These are phyloP conservation scores for Orchesellides sinensis DNA, from an alignment of 2,888 invertebrate genomes.

Conservation along the genomic window DNA sequence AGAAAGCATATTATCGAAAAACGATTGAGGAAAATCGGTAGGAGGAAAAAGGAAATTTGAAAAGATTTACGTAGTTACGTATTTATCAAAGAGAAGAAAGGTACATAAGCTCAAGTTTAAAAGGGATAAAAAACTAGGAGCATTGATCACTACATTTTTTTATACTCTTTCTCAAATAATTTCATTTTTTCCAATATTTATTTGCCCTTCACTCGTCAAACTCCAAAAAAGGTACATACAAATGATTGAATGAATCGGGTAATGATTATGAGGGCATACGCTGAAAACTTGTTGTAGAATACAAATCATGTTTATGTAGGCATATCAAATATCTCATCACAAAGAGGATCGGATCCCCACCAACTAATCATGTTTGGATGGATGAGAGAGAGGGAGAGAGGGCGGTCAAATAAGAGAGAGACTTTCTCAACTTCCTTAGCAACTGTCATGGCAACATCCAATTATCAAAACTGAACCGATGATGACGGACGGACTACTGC, in stretches of 20 bases:
- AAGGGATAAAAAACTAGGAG: background rate
- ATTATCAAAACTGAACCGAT: no score
- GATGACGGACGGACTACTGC: no score
- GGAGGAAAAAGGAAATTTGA: conserved; percentile 14
- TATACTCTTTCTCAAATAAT: background rate
- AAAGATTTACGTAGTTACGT: conserved; percentile 19
- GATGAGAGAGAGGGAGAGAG: background rate
- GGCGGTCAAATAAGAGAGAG: background rate
- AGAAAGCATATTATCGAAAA: conserved; percentile 26
- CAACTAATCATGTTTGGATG: background rate
- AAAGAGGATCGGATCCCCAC: background rate
- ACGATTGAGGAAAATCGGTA: conserved; percentile 40
- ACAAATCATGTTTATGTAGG: background rate
- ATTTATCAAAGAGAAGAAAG: background rate
- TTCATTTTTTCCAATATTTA: background rate
- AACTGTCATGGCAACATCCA: conserved; percentile 54
- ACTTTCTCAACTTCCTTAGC: background rate
- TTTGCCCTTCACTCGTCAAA: background rate
- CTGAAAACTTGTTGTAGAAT: conserved; percentile 2
- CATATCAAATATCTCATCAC: background rate
- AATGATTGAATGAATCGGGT: background rate
- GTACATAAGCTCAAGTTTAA: background rate
- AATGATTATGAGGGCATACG: background rate
- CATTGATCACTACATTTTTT: background rate
- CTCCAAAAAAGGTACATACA: background rate